Base-by-base conservation (phyloP, 53 echinoderm and acorn worm species). In the Holothuria scabra region DNA sequence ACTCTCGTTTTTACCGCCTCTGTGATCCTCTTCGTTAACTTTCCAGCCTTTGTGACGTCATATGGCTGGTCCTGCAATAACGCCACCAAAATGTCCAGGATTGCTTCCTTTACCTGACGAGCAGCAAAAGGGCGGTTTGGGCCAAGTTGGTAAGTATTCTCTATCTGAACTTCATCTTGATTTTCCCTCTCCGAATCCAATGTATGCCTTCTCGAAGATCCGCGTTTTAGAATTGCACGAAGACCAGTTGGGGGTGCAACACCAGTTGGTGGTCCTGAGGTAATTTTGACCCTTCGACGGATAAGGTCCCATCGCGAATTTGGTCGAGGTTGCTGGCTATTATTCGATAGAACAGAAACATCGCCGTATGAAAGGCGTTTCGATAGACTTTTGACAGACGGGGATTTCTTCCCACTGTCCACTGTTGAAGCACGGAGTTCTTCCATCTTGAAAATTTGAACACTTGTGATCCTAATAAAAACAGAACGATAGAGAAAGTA, bases 1-100 rank as follows among this genome's bases (percentile, higher is more conserved):
- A 93, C 91, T 21, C 86, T 88, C 33, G 69, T 80, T 84, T 95
- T 95, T 55, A 95, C 89, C 35, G 86, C 86, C 60, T 95, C 95
- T 41, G 95, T 85, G 57, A 95, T 83, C 34, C 92, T 66, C 26
- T 86, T 83, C 34, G 90, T 90, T 13, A 90, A 38, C 12, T 69
- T 58, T 23, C 93, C 86, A 60, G 85, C 71, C 11, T 74, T 86
- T 1, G 59, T 60, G 28, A 88, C 48, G 61, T 86, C 85, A 79
- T 90, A 90, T 33, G 70, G 62, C 68, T 83, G 79, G 13, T 68
- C 68, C 21, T 24, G 67, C 29, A 90, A 61, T n/a, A 95, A 68
- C 30, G 78, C 46, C 31, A 90, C 92, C 8, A 95, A 44, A 33
- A 93, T 48, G 29, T 56, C 82, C 33, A 71, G 74, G 18, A 95